Percentiles rank a stretch among this genome's conserved stretches.
These are phyloP conservation scores for Lipophrys pholis DNA, from an alignment of 2,113 vertebrate species.

Conservation along the genomic window DNA sequence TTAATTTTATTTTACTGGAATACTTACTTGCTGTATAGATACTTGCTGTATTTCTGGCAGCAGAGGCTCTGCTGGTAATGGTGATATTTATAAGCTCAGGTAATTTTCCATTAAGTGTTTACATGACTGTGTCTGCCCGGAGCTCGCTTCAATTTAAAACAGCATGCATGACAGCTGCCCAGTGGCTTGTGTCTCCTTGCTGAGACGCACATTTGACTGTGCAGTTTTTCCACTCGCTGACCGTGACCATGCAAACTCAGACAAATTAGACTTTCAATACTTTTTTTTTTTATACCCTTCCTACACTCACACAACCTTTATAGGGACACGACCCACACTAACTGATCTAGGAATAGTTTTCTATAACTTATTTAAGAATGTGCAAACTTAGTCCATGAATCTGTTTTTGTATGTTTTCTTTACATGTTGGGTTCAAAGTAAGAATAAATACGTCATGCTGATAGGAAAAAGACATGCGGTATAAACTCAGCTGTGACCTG, in stretches of 20 bases:
- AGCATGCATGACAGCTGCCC: conserved; percentile 36
- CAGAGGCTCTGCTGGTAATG: neutral
- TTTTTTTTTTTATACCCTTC: neutral
- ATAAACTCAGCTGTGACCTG: too few species aligned
- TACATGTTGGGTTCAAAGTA: too few species aligned
- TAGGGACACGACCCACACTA: neutral
- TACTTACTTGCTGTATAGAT: too few species aligned
- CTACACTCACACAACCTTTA: neutral
- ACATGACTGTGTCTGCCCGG: conserved; percentile 14
- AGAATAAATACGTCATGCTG: too few species aligned
- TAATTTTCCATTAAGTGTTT: conserved; percentile 54
- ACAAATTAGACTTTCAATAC: conserved; percentile 23
- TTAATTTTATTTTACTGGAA: too few species aligned
- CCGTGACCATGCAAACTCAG: conserved; percentile 37
- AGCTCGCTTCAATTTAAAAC: conserved; percentile 42
- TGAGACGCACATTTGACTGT: conserved; percentile 40
- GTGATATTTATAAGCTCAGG: conserved; percentile 30
- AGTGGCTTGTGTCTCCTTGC: conserved; percentile 31
- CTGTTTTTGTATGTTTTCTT: too few species aligned
- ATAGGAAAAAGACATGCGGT: too few species aligned
- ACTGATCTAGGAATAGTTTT: too few species aligned
- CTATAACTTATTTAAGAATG: too few species aligned
- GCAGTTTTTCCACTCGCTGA: conserved; percentile 58
- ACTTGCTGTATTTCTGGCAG: neutral
- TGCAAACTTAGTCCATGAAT: too few species aligned